Base-by-base conservation (phyloP, 2,113 vertebrate species). In the Nothoprocta pentlandii region DNA sequence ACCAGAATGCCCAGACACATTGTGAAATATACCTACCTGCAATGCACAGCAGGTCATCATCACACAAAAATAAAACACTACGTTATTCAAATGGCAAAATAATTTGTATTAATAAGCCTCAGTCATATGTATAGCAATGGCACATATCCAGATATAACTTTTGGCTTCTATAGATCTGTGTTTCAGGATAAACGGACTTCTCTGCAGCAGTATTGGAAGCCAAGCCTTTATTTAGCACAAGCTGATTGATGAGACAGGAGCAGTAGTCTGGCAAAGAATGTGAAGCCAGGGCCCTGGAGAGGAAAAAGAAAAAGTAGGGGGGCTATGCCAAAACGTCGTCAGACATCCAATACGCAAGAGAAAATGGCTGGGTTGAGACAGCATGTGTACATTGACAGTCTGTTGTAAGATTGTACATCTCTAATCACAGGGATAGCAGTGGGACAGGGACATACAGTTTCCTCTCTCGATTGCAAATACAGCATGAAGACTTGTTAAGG, bases 341-440 rank as follows among this genome's bases (percentile, higher is more conserved):
- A 80, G 62, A 64, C 7, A 49, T 39, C 22, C 69, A 15, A 49
- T 53, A 46, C 28, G 14, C 13, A 56, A 39, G 11, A 30, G 32
- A 83, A 85, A 90, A 68, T 13, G 15, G 25, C 22, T 44, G 42
- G 58, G 20, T 32, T 12, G 49, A 54, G 11, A 16, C 5, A 21
- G 5, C 25, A 63, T 0, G 0, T 15, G 34, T 3, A 56, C 3
- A 16, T 0, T 25, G 15, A 39, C 39, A 51, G 86, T 76, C 39
- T 36, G 19, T 20, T 22, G 26, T 32, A 61, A 74, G 22, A 66
- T n/a, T 19, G 51, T 9, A 4, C 6, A 12, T 26, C 32, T 39
- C 32, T 34, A 42, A 42, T 10, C 23, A 81, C n/a, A 78, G 14
- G 12, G 12, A 61, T 8, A 56, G 10, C 34, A 64, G 16, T 8